phyloP scores from a whole-genome alignment of 2,888 invertebrate genomes.

The Myopa testacea region DNA sequence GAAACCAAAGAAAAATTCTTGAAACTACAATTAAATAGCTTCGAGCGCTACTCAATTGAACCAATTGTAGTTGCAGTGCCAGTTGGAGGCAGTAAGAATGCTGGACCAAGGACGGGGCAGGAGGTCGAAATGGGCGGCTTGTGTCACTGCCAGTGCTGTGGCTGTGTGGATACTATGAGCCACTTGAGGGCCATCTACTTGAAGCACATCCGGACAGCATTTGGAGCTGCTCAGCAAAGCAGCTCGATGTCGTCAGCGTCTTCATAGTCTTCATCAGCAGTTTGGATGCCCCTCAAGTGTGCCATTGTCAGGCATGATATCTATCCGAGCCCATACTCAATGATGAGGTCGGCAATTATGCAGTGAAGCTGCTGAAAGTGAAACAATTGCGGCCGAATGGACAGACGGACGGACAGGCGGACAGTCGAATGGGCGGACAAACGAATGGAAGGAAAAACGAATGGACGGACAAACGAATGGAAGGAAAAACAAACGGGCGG shows the following conservation, averaged over 20 bases:
- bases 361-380: constrained; percentile 24
- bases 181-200: constrained; percentile 30
- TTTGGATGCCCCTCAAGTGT: constrained; percentile 24
- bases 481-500: background rate
- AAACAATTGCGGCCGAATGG: constrained; percentile 16
- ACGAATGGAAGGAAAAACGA: background rate
- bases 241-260: background rate
- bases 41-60: constrained; percentile 57
- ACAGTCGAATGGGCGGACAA: too few relatives aligned
- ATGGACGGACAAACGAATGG: background rate
- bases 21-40: constrained; percentile 58
- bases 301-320: constrained; percentile 27
- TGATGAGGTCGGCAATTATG: constrained; percentile 26
- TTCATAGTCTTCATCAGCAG: constrained; percentile 27
- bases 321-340: background rate
- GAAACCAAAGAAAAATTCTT: constrained; percentile 15
- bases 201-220: constrained; percentile 28
- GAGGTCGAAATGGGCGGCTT: background rate
- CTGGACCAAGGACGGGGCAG: background rate
- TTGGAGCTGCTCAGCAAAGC: background rate
- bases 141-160: background rate
- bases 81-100: background rate
- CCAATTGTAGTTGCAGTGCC: constrained; percentile 48
- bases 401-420: too few relatives aligned
- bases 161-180: constrained; percentile 48